A percentile compares a stretch with the other conserved stretches of the same genome.
These are phyloP conservation scores for Drosophila tristis DNA, from an alignment of 1,140 invertebrate genomes.

Conservation along the genomic window DNA sequence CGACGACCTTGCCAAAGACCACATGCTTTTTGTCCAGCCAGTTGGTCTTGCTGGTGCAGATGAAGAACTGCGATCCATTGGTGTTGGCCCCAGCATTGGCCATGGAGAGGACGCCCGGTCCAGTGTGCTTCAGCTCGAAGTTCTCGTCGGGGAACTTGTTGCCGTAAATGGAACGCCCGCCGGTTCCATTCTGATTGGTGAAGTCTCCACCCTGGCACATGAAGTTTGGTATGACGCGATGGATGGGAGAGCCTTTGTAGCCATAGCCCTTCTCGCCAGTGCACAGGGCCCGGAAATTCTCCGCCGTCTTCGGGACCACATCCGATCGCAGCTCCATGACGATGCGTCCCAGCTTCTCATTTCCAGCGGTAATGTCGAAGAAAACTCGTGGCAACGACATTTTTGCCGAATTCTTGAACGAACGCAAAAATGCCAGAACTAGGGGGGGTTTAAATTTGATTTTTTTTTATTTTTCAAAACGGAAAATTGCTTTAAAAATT, in stretches of 20 bases:
- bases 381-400: constrained; percentile 35
- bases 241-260: constrained; percentile 95
- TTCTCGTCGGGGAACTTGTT: constrained; percentile 97
- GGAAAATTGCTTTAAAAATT: background rate
- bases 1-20: constrained; percentile 96
- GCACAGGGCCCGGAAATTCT: constrained; percentile 96
- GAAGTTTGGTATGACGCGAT: constrained; percentile 98
- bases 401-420: constrained; percentile 7
- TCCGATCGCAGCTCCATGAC: constrained; percentile 91
- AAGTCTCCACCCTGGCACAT: constrained; percentile 98
- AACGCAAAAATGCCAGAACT: constrained; percentile 15
- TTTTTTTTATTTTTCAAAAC: background rate
- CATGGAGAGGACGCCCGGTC: constrained; percentile 95
- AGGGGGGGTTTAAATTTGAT: background rate
- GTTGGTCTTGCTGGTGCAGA: constrained; percentile 95
- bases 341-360: constrained; percentile 24
- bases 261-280: constrained; percentile 96
- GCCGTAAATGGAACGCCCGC: constrained; percentile 97
- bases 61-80: constrained; percentile 98
- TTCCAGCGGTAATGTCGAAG: constrained; percentile 26
- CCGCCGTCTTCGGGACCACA: constrained; percentile 95
- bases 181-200: constrained; percentile 96
- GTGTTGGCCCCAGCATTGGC: constrained; percentile 97
- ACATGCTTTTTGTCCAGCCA: constrained; percentile 98
- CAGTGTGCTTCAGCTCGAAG: constrained; percentile 95